Percentiles rank a stretch among this genome's conserved stretches.
These are phyloP conservation scores for Drosophila yooni DNA, from an alignment of 2,888 invertebrate genomes.

Conservation along the genomic window DNA sequence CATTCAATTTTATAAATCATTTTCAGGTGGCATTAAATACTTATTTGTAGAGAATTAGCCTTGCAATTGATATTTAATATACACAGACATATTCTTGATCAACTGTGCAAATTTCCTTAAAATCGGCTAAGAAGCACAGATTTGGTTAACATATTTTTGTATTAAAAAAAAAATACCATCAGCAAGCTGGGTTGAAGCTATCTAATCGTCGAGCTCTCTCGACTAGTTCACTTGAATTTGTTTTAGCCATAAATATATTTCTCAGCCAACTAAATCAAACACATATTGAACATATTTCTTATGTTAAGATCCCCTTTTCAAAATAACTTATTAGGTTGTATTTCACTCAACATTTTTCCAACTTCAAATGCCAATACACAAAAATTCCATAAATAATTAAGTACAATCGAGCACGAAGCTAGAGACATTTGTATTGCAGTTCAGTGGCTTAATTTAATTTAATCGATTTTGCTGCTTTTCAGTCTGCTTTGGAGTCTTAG, in stretches of 20 bases:
- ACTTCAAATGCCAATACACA: conserved; percentile 2
- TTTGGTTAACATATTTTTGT: background rate
- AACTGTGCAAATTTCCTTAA: background rate
- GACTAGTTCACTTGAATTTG: background rate
- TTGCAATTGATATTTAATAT: background rate
- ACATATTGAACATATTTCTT: background rate
- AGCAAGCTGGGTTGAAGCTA: background rate
- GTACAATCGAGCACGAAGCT: conserved; percentile 7
- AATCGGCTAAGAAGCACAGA: background rate
- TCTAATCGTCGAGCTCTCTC: background rate
- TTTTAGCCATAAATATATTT: background rate
- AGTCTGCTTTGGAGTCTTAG: background rate
- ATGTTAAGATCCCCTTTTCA: background rate
- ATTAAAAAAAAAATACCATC: background rate
- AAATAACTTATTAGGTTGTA: conserved; percentile 1
- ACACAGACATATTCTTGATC: background rate
- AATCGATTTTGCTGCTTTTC: conserved; percentile 8
- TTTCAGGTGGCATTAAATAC: background rate
- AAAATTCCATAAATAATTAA: conserved; percentile 53
- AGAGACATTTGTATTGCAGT: conserved; percentile 28
- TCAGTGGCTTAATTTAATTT: conserved; percentile 34
- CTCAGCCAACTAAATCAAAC: background rate
- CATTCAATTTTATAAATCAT: background rate
- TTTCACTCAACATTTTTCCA: background rate
- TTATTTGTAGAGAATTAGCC: background rate